Evolutionary conservation across 2,888 invertebrate species (phyloP), one percentile per base, ranked within the genome.

Genomic region (Troglohyphantes excavatus): DNA sequence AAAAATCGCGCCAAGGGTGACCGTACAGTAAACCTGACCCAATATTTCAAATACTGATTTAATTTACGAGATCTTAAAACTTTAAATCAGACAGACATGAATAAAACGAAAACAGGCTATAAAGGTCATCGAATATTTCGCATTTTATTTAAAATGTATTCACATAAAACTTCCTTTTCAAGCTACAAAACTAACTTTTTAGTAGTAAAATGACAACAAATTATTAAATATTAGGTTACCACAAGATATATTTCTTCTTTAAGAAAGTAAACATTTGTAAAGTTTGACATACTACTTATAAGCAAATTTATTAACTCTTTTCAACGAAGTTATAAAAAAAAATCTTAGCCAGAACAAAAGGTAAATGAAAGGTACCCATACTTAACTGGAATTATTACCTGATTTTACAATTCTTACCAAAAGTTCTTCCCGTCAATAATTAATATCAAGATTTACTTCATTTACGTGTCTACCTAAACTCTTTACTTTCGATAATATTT

Each of bases 401-500:
- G 23, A 72, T 17, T 70, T n/a, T n/a, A n/a, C n/a, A 27, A 2
- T 65, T 65, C 27, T 2, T 7, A 26, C n/a, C 5, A 65, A 65
- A 23, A 17, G 23, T 9, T 3, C 33, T 21, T 61, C 17, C 17
- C 21, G 5, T n/a, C 7, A 21, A 76, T 11, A 75, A 59, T 17
- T 21, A 5, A 29, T 59, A 27, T 6, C 29, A 29, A 17, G 7
- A 63, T 23, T 76, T 26, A 19, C n/a, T 76, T 61, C 46, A 72
- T 67, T 59, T 78, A 70, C 59, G 67, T 85, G 70, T 78, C 61
- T 23, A 78, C 76, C 26, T 23, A 78, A 76, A 84, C 9, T 68
- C 29, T 26, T 61, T 19, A 76, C 59, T 76, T 78, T 65, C 23
- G 65, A 33, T 23, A 53, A 53, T 63, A 78, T 65, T 65, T n/a